Evolutionary conservation across 64 coral and sea anemone species (phyloP), one percentile per base, ranked within the genome.

Genomic region (Exaiptasia diaphana): DNA sequence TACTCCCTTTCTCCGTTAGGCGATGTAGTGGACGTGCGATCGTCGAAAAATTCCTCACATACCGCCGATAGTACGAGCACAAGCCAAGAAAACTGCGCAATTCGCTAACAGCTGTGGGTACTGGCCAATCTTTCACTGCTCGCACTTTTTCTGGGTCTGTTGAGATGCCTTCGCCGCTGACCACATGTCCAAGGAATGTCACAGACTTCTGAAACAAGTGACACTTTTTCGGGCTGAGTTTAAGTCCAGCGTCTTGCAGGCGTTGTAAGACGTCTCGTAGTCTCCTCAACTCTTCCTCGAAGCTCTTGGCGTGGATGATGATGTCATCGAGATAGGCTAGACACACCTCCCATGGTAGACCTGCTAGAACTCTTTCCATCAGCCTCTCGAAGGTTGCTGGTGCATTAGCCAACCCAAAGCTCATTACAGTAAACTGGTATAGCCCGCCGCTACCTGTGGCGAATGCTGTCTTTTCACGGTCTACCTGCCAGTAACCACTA

Each of bases 11-110:
- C 43, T 86, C 83, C 12, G 56, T 77, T 50, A 86, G 61, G n/a
- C 68, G 23, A 46, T 86, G 83, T 28, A 86, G 83, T n/a, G 72
- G 53, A 30, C 41, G 38, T 37, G 48, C 80, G 24, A 83, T 54
- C 26, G 32, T 33, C 22, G 64, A 28, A 49, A 83, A 83, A 15
- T 9, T 23, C 17, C 20, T 27, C 20, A 78, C 74, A 41, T 72
- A 76, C 25, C 64, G 41, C 49, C 60, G n/a, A 56, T 87, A 79
- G 53, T 87, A 78, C 28, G 85, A 65, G 73, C 71, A 87, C n/a
- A 67, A 46, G 10, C 57, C 73, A 22, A 86, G 41, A 49, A 86
- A 87, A 20, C 73, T 67, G 21, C 61, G 52, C 33, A 77, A 40
- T 38, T 86, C 56, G 20, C 46, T 55, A 20, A 38, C 45, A 49